Percentiles rank a stretch among this genome's conserved stretches.
These are phyloP conservation scores for Passer montanus DNA, from an alignment of 2,113 vertebrate genomes.

Conservation along the genomic window DNA sequence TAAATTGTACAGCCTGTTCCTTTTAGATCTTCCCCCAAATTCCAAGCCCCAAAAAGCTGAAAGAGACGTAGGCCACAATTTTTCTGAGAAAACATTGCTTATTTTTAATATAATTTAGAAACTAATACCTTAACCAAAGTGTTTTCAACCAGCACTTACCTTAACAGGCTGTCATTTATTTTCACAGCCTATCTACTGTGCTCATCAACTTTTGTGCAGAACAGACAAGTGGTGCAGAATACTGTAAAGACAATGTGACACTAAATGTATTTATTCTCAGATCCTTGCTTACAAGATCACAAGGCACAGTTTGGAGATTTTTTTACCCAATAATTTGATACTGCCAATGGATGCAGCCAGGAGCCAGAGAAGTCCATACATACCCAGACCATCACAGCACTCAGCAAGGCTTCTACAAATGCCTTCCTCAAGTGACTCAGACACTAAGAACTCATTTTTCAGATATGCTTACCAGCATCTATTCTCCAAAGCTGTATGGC, in stretches of 20 bases:
- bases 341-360: not conserved
- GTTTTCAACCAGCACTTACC: not conserved
- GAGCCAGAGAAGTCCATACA: rapidly evolving
- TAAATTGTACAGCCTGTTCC: not conserved
- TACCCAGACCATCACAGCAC: not conserved
- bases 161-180: not conserved
- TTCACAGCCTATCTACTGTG: not conserved
- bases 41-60: not conserved
- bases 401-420: not conserved
- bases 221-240: not conserved
- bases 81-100: not conserved
- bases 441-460: not conserved
- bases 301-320: not conserved
- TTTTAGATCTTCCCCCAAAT: not conserved
- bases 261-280: not conserved
- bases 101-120: not conserved
- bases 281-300: not conserved
- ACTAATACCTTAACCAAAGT: not conserved
- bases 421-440: not conserved
- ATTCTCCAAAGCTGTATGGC: not conserved
- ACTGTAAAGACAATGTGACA: not conserved
- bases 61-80: not conserved
- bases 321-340: not conserved
- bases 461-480: not conserved
- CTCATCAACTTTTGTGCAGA: not conserved